Evolutionary conservation across 2,888 invertebrate species (phyloP).

Genomic region (Drosophila siamana): DNA sequence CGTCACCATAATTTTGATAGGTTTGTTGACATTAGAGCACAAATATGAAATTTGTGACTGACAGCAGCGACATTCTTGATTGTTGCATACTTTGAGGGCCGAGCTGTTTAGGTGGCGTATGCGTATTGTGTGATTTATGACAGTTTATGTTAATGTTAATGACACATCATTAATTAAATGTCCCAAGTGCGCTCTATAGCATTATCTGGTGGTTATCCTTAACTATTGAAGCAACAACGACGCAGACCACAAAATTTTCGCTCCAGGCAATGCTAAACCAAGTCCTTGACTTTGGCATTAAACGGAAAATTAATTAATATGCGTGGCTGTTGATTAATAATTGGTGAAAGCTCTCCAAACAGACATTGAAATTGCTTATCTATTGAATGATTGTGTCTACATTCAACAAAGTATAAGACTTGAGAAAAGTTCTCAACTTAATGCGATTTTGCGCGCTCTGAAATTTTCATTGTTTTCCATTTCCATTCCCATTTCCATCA

Average conservation of each 20-base stretch:
- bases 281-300: conserved; percentile 8
- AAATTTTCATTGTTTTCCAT: background rate
- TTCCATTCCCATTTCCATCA: background rate
- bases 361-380: conserved; percentile 7
- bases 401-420: background rate
- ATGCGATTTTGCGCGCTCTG: background rate
- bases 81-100: conserved; percentile 36
- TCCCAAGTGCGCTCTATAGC: conserved; percentile 45
- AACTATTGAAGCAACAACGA: conserved; percentile 1
- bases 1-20: conserved; percentile 29
- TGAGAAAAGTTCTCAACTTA: background rate
- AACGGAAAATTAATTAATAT: conserved; percentile 67
- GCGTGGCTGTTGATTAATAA: conserved; percentile 36
- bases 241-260: background rate
- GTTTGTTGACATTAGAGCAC: conserved; percentile 51
- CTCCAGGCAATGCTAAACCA: conserved; percentile 5
- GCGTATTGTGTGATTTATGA: conserved; percentile 64
- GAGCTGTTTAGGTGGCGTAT: background rate
- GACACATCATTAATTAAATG: conserved; percentile 74
- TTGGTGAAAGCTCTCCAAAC: conserved; percentile 10
- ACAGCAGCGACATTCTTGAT: conserved; percentile 37
- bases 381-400: background rate
- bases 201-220: conserved; percentile 20
- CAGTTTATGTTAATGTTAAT: conserved; percentile 60
- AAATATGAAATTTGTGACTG: conserved; percentile 32